These are phyloP conservation scores for Phengaris arion DNA, from an alignment of 2,888 invertebrate genomes.

Conservation along the genomic window DNA sequence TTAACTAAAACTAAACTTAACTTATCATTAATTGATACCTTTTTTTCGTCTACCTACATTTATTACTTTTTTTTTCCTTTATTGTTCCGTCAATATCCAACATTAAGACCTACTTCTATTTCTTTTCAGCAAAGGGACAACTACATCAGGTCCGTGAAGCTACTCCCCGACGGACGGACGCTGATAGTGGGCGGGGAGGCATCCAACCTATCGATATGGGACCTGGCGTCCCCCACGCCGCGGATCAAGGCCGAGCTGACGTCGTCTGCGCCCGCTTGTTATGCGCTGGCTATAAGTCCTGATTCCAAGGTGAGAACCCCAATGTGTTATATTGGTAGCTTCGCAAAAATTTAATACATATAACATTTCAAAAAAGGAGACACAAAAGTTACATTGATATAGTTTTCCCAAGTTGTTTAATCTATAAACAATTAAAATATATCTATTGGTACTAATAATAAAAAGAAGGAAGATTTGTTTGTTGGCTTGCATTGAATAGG, in stretches of 20 bases:
- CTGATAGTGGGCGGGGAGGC: constrained; percentile 98
- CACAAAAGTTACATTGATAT: too few species aligned
- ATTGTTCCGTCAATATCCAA: constrained; percentile 24
- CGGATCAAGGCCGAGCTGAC: constrained; percentile 95
- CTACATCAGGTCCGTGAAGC: constrained; percentile 96
- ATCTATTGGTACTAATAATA: too few species aligned
- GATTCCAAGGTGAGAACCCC: constrained; percentile 86
- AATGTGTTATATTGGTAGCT: too few species aligned
- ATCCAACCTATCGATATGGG: constrained; percentile 96
- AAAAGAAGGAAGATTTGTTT: too few species aligned
- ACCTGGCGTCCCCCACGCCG: constrained; percentile 93
- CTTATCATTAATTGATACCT: background rate
- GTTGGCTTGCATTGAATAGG: too few species aligned
- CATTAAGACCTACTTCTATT: background rate
- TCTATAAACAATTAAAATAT: too few species aligned
- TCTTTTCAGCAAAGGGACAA: constrained; percentile 90
- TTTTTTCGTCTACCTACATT: background rate
- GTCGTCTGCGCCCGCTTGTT: constrained; percentile 96
- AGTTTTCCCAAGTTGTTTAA: too few species aligned
- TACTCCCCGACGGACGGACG: constrained; percentile 94
- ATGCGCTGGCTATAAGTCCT: constrained; percentile 97
- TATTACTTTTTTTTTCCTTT: background rate
- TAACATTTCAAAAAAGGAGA: too few species aligned
- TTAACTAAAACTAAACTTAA: too few species aligned
- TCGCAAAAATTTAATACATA: too few species aligned